Base-by-base conservation (phyloP, 2,888 invertebrate genomes). In the Autographa gamma region DNA sequence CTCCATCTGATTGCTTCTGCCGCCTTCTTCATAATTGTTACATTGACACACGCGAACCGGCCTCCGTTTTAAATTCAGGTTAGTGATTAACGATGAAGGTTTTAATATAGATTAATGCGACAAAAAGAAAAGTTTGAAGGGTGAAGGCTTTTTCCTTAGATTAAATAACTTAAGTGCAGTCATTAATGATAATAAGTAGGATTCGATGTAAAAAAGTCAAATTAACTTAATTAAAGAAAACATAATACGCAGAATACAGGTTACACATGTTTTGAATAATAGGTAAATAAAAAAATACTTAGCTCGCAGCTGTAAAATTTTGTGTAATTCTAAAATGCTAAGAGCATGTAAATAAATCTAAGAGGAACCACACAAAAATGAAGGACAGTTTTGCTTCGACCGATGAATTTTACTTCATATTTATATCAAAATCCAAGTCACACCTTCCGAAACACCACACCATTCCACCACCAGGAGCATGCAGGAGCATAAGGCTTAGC, bases 1-100 rank as follows among this genome's bases (percentile, higher is more conserved):
- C 77, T 77, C 41, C 61, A 9, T 11, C 4, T 63, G 71, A 80
- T 79, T 80, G 66, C 59, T 61, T 60, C 61, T 59, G 43, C 38
- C 54, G 60, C 63, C 63, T 61, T 73, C 25, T 60, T 19, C 48
- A 32, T 18, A 38, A 64, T 32, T 43, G 32, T 19, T 25, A 13
- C 7, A 9, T n/a, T 38, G 25, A 19, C 25, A 11, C 19, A 25
- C 54, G 13, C 3, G 18, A 19, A 5, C 18, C 11, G 38, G 19
- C 8, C 19, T 19, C 7, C 0, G 18, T 56, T 54, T 56, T 56
- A 56, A 56, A 56, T 11, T 56, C 11, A 19, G 19, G 54, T 13
- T 13, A 13, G 11, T 56, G 54, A 56, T 56, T 56, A 56, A 56
- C 54, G 54, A 56, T 13, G 1, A 7, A 48, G 48, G 19, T 56